These are phyloP conservation scores for Ophioninae sp. DNA, from an alignment of 2,888 invertebrate genomes.

Conservation along the genomic window DNA sequence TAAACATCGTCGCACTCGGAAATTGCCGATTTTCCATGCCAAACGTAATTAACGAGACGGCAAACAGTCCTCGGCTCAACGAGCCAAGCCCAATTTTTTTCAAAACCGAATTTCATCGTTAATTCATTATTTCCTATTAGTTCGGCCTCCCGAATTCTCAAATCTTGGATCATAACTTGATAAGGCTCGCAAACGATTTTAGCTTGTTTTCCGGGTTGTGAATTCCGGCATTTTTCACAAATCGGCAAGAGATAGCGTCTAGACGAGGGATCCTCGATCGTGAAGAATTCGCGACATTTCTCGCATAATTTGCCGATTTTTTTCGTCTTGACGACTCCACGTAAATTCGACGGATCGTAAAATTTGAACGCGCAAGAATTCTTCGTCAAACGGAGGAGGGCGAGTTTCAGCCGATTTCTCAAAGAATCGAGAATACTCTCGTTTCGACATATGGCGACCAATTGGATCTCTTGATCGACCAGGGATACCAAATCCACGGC, in stretches of 20 bases:
- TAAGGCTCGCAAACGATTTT: conserved; percentile 83
- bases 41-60: conserved; percentile 92
- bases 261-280: conserved; percentile 2
- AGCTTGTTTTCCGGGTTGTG: conserved; percentile 60
- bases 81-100: conserved; percentile 84
- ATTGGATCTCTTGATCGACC: conserved; percentile 87
- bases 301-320: conserved; percentile 43
- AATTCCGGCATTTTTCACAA: conserved; percentile 63
- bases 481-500: conserved; percentile 85
- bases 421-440: conserved; percentile 85
- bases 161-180: conserved; percentile 87
- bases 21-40: conserved; percentile 94
- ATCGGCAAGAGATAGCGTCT: conserved; percentile 36
- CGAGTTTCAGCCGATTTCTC: conserved; percentile 81
- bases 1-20: conserved; percentile 90
- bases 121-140: conserved; percentile 11
- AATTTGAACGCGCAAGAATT: conserved; percentile 47
- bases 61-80: conserved; percentile 90
- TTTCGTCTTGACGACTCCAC: neutral
- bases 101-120: neutral
- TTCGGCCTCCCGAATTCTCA: conserved; percentile 84
- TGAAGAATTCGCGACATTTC: conserved; percentile 64
- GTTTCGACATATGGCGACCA: conserved; percentile 85
- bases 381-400: conserved; percentile 64
- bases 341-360: neutral